Percentiles rank a stretch among this genome's conserved stretches.
Conservation (phyloP, 2,797 vertebrate genomes). For the Sebastes cheni region DNA sequence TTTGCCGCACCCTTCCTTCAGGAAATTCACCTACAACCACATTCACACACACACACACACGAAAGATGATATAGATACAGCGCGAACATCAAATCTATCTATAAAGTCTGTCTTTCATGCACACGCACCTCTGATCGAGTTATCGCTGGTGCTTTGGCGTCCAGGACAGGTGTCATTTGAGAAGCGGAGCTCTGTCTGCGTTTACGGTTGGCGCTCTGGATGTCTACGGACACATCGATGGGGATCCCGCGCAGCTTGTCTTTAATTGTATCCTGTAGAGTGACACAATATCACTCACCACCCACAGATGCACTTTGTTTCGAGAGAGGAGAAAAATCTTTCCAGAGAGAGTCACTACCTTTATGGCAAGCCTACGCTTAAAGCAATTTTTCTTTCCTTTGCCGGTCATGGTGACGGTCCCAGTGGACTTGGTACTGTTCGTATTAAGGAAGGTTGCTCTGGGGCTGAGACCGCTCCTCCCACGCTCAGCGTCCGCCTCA, state of each 20-base stretch:
- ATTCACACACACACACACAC: background rate
- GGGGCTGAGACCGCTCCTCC: conserved; percentile 71
- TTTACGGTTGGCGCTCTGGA: conserved; percentile 75
- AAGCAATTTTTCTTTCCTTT: conserved; percentile 83
- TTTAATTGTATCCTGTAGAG: conserved; percentile 88
- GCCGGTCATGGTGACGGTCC: conserved; percentile 72
- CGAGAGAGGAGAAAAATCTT: background rate
- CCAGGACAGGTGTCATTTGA: conserved; percentile 85
- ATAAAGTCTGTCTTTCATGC: background rate
- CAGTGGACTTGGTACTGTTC: conserved; percentile 68
- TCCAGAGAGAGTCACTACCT: conserved; percentile 76
- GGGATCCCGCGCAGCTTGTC: conserved; percentile 92
- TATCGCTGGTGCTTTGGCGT: conserved; percentile 75
- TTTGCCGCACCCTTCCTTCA: conserved; percentile 91
- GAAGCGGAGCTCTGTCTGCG: conserved; percentile 78
- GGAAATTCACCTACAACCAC: conserved; percentile 86
- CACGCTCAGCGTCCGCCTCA: conserved; percentile 84
- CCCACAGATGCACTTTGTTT: background rate
- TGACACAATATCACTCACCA: background rate
- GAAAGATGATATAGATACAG: background rate
- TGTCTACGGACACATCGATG: conserved; percentile 85
- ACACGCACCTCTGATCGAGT: conserved; percentile 79
- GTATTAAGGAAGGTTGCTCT: conserved; percentile 81
- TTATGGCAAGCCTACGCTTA: conserved; percentile 74
- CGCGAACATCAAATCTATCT: background rate